phyloP scores from a whole-genome alignment of 2,113 vertebrate species.

The Bagarius yarrelli region DNA sequence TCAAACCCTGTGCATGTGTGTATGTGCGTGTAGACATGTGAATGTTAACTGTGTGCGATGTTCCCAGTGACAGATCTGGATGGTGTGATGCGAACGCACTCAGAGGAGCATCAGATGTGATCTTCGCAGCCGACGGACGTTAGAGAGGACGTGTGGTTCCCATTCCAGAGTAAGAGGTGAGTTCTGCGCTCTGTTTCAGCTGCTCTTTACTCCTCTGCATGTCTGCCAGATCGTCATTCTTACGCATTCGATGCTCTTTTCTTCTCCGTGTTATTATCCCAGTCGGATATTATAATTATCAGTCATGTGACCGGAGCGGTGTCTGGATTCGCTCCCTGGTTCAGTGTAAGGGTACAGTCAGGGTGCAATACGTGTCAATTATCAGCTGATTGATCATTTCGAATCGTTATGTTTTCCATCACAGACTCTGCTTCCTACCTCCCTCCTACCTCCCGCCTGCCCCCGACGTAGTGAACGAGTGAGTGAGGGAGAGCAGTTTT shows the following conservation, averaged over 20 bases:
- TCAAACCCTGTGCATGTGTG: not conserved
- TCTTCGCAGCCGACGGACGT: constrained; percentile 58
- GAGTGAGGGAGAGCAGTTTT: not conserved
- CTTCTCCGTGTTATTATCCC: not conserved
- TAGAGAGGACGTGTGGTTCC: constrained; percentile 57
- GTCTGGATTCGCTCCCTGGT: not conserved
- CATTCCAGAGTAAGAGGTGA: constrained; percentile 50
- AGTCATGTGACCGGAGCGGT: not conserved
- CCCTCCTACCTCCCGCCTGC: not conserved
- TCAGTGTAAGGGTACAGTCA: not conserved
- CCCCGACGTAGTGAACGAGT: not conserved
- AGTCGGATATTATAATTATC: no score
- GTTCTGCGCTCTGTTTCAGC: constrained; percentile 15
- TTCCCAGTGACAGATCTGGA: constrained; percentile 38
- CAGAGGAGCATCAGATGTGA: constrained; percentile 55
- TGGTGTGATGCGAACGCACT: constrained; percentile 50
- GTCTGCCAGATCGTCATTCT: not conserved
- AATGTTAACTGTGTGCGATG: constrained; percentile 6
- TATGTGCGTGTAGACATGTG: not conserved
- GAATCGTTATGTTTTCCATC: not conserved
- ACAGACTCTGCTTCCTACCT: not conserved
- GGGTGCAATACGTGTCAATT: no score
- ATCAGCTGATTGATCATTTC: not conserved
- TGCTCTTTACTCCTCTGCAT: not conserved
- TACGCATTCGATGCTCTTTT: not conserved